Evolutionary conservation across 2,888 invertebrate genomes (phyloP), one percentile per base, ranked within the genome.

Genomic region (Timema podura): DNA sequence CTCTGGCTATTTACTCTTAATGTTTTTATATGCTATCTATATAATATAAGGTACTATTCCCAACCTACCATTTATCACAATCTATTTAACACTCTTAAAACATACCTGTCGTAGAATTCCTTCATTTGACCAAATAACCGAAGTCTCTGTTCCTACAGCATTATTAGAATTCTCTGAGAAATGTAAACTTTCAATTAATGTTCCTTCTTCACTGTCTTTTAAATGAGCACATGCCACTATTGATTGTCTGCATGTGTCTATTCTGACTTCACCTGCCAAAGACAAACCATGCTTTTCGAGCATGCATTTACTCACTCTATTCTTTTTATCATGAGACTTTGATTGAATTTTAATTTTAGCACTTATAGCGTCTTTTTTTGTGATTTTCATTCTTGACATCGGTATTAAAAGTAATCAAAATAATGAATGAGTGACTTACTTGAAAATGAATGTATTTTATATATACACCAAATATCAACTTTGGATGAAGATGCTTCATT

Each of bases 41-140:
- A n/a, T n/a, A n/a, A n/a, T n/a, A n/a, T n/a, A n/a, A n/a, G n/a
- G n/a, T n/a, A n/a, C n/a, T n/a, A n/a, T n/a, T n/a, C n/a, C n/a
- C n/a, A n/a, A n/a, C n/a, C n/a, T n/a, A n/a, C n/a, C n/a, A n/a
- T n/a, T n/a, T n/a, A n/a, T n/a, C n/a, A n/a, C n/a, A n/a, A n/a
- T n/a, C n/a, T n/a, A n/a, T n/a, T n/a, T n/a, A n/a, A n/a, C n/a
- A n/a, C n/a, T n/a, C n/a, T n/a, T n/a, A n/a, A n/a, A n/a, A n/a
- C n/a, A n/a, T 61, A 61, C 61, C 61, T 61, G 61, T 45, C 61
- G 61, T 13, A 61, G 45, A 6, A 61, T 61, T 61, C 61, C 61
- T 61, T 61, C 61, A 61, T 61, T 61, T 61, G 61, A 61, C 61
- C 61, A 61, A 61, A 61, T 61, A 30, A 61, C 6, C 9, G 3